Evolutionary conservation across 2,888 invertebrate species (phyloP), one percentile per base, ranked within the genome.

Genomic region (Girardia tigrina): DNA sequence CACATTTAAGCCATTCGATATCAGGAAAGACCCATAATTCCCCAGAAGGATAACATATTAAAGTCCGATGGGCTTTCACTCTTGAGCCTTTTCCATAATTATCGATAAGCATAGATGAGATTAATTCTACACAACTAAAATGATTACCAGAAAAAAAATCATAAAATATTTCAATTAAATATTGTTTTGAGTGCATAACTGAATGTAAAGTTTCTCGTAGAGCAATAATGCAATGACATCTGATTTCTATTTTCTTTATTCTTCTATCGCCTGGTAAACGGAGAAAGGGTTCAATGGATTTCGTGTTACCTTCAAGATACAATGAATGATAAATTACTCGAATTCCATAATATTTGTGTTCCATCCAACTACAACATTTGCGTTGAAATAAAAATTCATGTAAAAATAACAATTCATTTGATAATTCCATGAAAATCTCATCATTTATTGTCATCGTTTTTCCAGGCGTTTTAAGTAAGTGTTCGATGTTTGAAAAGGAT

Each of bases 131-230:
- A 56, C 56, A 56, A 56, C 56, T 20, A 56, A 56, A 56, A 56
- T 56, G 56, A 56, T 56, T 56, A 56, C 56, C 56, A 56, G 56
- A 56, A 56, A 56, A 56, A 12, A 56, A 56, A 56, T 56, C 56
- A 56, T 56, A 56, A 56, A 12, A 56, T 12, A 56, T 56, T 56
- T 56, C 56, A 56, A 56, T 56, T 8, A 56, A 16, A 16, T 56
- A 56, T 8, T 23, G 56, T 56, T 56, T 56, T 6, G 56, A 20
- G 2, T 56, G n/a, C 23, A 56, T 20, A 56, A 16, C 56, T 23
- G 56, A 8, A n/a, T 56, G 56, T 20, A n/a, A 12, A 2, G n/a
- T 56, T 56, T 56, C 56, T 20, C 56, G 56, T 23, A 56, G 4
- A 23, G 2, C 56, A n/a, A 56, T 56, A 12, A 56, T 56, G 2